Evolutionary conservation across 1,140 invertebrate species (phyloP).

Genomic region (Saccostrea echinata): DNA sequence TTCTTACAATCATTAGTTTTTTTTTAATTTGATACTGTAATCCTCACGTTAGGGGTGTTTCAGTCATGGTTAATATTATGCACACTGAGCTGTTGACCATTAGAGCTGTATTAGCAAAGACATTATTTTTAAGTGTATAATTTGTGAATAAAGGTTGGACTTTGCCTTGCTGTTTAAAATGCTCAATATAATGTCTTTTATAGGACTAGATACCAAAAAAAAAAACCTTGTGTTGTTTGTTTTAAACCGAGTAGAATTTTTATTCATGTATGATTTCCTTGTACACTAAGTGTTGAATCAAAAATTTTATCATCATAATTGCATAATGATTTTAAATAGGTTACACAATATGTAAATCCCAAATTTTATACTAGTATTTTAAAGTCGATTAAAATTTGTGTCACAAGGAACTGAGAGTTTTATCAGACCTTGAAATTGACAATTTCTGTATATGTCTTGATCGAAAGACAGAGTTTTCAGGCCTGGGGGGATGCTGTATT

Average conservation of each 20-base stretch:
- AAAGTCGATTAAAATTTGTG: no score
- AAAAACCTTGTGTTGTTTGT: no score
- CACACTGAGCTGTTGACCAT: neutral
- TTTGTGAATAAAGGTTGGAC: neutral
- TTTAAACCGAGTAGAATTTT: no score
- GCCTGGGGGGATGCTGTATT: neutral
- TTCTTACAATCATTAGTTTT: neutral
- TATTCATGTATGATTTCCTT: no score
- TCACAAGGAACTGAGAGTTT: neutral
- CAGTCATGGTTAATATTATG: neutral
- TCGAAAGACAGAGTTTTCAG: neutral
- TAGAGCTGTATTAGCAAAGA: neutral
- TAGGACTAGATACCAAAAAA: no score
- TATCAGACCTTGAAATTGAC: neutral
- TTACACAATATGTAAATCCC: no score
- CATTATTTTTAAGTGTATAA: neutral
- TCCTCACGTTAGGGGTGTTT: neutral
- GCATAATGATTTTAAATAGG: no score
- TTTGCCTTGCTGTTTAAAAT: neutral
- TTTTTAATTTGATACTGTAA: neutral
- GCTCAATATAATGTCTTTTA: neutral
- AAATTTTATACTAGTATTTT: no score
- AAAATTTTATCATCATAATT: no score
- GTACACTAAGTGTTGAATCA: no score
- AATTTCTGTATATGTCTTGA: neutral